Conservation (phyloP, 2,113 vertebrate genomes). For the Meleagris gallopavo region DNA sequence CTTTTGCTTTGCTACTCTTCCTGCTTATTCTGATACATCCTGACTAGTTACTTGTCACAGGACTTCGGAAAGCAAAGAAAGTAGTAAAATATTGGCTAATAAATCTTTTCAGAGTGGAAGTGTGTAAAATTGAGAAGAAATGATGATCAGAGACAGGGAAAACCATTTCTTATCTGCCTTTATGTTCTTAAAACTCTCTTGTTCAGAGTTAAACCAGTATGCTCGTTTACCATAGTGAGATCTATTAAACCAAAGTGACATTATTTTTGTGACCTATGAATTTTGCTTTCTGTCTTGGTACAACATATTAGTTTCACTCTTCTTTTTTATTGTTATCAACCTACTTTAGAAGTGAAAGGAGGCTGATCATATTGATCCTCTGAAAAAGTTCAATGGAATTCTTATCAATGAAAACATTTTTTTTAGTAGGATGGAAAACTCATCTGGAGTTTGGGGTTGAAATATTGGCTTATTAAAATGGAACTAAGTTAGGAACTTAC, state of each 20-base stretch:
- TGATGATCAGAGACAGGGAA: not conserved
- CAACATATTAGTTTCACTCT: not conserved
- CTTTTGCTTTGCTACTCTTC: not conserved
- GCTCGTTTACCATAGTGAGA: not conserved
- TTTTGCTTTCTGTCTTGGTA: not conserved
- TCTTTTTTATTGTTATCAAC: not conserved
- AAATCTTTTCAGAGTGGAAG: not conserved
- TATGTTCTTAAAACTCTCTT: not conserved
- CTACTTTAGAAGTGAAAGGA: not conserved
- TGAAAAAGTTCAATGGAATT: not conserved
- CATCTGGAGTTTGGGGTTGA: not conserved
- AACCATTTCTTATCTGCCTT: not conserved
- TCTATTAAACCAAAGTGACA: not conserved
- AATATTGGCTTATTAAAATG: not conserved
- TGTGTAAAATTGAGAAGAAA: not conserved
- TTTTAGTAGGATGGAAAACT: not conserved
- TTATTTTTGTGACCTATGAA: not conserved
- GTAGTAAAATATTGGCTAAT: not conserved
- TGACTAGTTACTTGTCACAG: not conserved
- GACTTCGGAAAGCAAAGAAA: fast-evolving
- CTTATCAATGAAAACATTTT: not conserved
- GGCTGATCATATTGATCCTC: not conserved
- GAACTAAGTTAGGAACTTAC: not conserved
- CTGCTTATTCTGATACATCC: not conserved
- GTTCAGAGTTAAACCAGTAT: not conserved